Evolutionary conservation across 2,888 invertebrate species (phyloP), one percentile per base, ranked within the genome.

Genomic region (Neoitamus cyanurus): DNA sequence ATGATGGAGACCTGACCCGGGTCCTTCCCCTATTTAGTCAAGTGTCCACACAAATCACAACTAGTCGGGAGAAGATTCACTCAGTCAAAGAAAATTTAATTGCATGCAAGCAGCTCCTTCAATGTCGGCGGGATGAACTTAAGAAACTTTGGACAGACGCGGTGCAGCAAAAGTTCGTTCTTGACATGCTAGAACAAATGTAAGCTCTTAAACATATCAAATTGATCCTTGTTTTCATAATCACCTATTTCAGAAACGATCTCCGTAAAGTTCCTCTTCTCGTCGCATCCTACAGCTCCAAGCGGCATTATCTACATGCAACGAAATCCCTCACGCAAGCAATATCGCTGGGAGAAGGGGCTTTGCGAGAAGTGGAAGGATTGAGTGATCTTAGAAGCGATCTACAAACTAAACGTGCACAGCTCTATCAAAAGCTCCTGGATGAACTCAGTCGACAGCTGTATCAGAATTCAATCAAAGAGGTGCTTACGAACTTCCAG

Each of bases 131-230:
- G 46, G 98, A 98, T 89, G 99, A 99, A 90, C 92, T 99, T 85
- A 95, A 97, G 88, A 95, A 97, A 87, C 93, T 99, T 84, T 99
- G 99, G 98, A 93, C 97, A 5, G 98, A 99, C 90, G 97, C 98
- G 0, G 94, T 99, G n/a, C 98, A 99, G 89, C 98, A 99, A 89
- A 97, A 97, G 89, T 96, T 98, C 89, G 96, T 97, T 84, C 91
- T 98, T 68, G 94, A 96, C 87, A 94, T 98, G 91, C 91, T 99
- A 69, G 96, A 98, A 88, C 96, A 98, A 92, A 97, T 98, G 91
- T 91, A 88, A 88, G 89, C 86, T 1, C 78, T 77, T 28, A 70
- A 46, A 28, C 25, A 28, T 15, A 9, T 7, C 84, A 70, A 73
- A 85, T 75, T 84, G 20, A 70, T 37, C 58, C 28, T 84, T 69